Evolutionary conservation across 2,113 vertebrate species (phyloP), one percentile per base, ranked within the genome.

Genomic region (Alligator sinensis): DNA sequence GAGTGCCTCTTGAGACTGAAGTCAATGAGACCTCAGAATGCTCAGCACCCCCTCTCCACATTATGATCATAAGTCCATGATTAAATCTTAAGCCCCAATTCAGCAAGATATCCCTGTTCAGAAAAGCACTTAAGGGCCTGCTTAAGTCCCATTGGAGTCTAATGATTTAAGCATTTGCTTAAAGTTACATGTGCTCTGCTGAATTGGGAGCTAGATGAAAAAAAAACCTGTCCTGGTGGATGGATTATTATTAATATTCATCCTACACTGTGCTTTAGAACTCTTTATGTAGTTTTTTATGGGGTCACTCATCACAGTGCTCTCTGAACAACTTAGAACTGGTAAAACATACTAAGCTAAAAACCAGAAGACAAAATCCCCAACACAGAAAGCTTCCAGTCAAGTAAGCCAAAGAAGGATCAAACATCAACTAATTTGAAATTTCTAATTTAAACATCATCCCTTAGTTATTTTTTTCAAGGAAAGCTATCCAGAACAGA

Each of bases 381-480:
- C 61, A 62, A 75, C 68, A 7, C n/a, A 76, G 68, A 80, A 54
- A 91, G 61, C 9, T 66, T 74, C 34, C 34, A 81, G 54, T 70
- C 89, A 81, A 77, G 27, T 60, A 72, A 78, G 60, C 25, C 0
- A 0, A 55, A 80, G 8, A 72, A 74, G 80, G 59, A 76, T 93
- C 80, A 28, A 95, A 80, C 80, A 88, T 64, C 75, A 78, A 47
- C 75, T 90, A 57, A 81, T 14, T 57, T 1, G 0, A 90, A 58
- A 84, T 19, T 81, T 78, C 0, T 0, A 88, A 89, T 89, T 91
- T 90, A 96, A 93, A 91, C 57, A 77, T 87, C 77, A 75, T 64
- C 17, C 72, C 75, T 95, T 85, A 94, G 70, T 89, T 80, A 91
- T 5, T 59, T 47, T 47, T 90, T 94, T 86, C 80, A 89, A 90